Percentiles rank a stretch among this genome's conserved stretches.
phyloP scores from a whole-genome alignment of 2,113 vertebrate genomes.

The Nettapus auritus region DNA sequence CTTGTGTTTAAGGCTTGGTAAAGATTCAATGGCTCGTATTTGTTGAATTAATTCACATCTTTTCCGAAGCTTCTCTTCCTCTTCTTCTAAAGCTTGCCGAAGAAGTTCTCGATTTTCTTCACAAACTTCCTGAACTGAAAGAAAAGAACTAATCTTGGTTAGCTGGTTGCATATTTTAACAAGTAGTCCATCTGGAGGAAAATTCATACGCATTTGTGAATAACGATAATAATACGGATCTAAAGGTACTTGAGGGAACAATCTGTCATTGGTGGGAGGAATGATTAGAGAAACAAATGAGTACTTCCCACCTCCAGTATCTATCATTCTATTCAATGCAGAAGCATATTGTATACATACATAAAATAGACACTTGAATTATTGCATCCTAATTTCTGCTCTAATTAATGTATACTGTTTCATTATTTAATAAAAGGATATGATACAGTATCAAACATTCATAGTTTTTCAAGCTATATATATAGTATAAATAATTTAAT shows the following conservation, averaged over 20 bases:
- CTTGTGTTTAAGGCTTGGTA: conserved; percentile 74
- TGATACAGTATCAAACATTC: background rate
- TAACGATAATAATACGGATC: conserved; percentile 11
- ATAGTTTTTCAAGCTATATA: background rate
- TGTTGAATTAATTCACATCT: conserved; percentile 82
- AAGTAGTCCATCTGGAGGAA: conserved; percentile 39
- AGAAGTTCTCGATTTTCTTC: conserved; percentile 83
- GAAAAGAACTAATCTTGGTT: background rate
- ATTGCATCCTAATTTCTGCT: conserved; percentile 1
- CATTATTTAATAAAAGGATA: background rate
- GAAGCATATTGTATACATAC: background rate
- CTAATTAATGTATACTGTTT: conserved; percentile 2
- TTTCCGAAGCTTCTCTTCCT: conserved; percentile 78
- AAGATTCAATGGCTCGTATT: conserved; percentile 81
- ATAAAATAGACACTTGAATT: background rate
- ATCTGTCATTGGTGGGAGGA: conserved; percentile 45
- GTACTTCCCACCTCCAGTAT: conserved; percentile 6
- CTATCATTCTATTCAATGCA: background rate
- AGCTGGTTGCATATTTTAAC: conserved; percentile 11
- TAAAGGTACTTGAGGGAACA: conserved; percentile 38
- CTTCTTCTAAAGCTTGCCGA: conserved; percentile 77
- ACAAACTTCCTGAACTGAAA: conserved; percentile 85
- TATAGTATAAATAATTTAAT: background rate
- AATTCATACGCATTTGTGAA: conserved; percentile 7
- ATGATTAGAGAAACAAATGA: conserved; percentile 41